Evolutionary conservation across 2,797 vertebrate species (phyloP), one percentile per base, ranked within the genome.

Genomic region (Sebastes cheni): DNA sequence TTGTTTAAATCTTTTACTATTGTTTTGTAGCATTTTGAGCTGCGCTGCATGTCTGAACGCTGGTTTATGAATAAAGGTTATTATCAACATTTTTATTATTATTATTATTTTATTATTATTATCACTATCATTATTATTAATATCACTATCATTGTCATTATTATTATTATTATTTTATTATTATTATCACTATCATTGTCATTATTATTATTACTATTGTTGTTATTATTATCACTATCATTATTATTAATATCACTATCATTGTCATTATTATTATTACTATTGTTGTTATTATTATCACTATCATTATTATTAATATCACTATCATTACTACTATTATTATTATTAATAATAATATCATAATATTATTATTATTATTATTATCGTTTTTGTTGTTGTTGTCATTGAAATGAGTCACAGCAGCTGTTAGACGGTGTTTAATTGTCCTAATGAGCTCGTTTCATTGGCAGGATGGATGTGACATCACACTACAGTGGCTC

Each of bases 391-490:
- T 30, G 16, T 9, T 29, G 27, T 29, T 18, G 14, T 29, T 29
- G 58, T 30, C 8, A 25, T 59, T 55, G 10, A 55, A 55, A 23
- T 46, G 42, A 16, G 16, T 46, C 14, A 23, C 52, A 23, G 52
- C n/a, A 22, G n/a, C 39, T 42, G 13, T 39, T 13, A 39, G 13
- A 42, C 39, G 13, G 13, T 42, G 39, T 42, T n/a, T 61, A n/a
- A 61, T 18, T 18, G 32, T 30, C 5, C 0, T 29, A 14, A 69
- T 23, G 50, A 65, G 30, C 3, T 11, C 16, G 13, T 50, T 6
- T 20, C 18, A 30, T 30, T 54, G 56, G 27, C 69, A 85, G 79
- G 75, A 92, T 93, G 92, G 88, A 92, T 4, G 66, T 74, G 62
- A 77, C 61, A 3, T 80, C 81, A 46, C 73, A 64, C 32, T 6